Conservation (phyloP, 2,888 invertebrate genomes). For the Leptothorax acervorum region DNA sequence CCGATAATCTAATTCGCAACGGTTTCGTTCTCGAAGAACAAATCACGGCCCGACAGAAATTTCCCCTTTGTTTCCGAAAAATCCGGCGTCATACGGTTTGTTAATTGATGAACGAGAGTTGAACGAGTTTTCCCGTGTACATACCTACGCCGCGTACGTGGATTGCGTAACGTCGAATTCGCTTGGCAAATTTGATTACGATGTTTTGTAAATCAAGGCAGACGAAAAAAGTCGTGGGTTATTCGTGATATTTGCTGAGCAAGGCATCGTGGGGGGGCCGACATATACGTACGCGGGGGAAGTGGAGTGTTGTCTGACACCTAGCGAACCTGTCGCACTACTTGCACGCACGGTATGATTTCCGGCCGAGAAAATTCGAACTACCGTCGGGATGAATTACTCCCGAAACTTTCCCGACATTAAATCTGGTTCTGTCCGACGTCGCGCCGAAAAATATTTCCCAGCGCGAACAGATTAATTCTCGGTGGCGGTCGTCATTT, state of each 20-base stretch:
- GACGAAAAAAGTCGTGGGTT: constrained; percentile 46
- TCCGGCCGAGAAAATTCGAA: constrained; percentile 32
- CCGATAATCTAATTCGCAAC: constrained; percentile 50
- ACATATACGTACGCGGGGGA: neutral
- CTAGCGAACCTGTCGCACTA: neutral
- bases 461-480: constrained; percentile 33
- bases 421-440: constrained; percentile 18
- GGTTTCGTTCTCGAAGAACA: constrained; percentile 54
- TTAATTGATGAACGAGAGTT: constrained; percentile 56
- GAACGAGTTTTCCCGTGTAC: constrained; percentile 36
- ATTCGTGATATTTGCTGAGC: constrained; percentile 34
- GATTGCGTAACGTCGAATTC: constrained; percentile 42
- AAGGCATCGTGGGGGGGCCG: neutral
- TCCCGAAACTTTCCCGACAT: constrained; percentile 24
- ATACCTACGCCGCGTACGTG: neutral
- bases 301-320: neutral
- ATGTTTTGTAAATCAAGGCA: constrained; percentile 40
- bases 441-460: constrained; percentile 16
- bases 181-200: constrained; percentile 46
- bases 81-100: constrained; percentile 44
- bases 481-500: constrained; percentile 19
- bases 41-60: constrained; percentile 45
- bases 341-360: constrained; percentile 21
- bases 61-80: constrained; percentile 35
- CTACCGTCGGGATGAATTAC: constrained; percentile 14